Evolutionary conservation across 1,140 invertebrate species (phyloP).

Genomic region (Bombus turneri): DNA sequence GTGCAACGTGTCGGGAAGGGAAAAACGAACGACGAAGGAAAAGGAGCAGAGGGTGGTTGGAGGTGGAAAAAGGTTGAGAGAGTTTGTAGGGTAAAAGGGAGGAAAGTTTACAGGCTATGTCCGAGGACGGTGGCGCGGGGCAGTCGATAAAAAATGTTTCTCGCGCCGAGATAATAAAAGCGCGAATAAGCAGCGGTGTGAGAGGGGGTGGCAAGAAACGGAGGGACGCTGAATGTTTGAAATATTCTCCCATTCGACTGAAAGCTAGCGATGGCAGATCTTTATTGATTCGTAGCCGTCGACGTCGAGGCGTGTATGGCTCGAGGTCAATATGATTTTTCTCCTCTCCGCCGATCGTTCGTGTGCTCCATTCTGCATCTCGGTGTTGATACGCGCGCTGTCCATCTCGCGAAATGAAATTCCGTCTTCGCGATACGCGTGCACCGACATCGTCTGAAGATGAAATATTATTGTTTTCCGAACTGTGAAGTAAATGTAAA

Average conservation of each 20-base stretch:
- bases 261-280: slow-evolving; percentile 76
- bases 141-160: slow-evolving; percentile 76
- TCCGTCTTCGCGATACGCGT: not conserved
- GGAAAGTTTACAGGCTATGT: slow-evolving; percentile 71
- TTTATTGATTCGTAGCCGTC: slow-evolving; percentile 79
- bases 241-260: slow-evolving; percentile 74
- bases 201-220: slow-evolving; percentile 25
- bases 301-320: slow-evolving; percentile 68
- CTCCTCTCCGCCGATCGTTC: slow-evolving; percentile 38
- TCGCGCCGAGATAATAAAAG: slow-evolving; percentile 68
- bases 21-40: slow-evolving; percentile 24
- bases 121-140: slow-evolving; percentile 53
- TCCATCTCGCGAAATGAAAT: slow-evolving; percentile 39
- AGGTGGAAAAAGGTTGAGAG: not conserved
- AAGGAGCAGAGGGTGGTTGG: not conserved
- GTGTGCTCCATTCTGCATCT: slow-evolving; percentile 23
- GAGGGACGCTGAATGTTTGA: slow-evolving; percentile 73
- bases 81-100: slow-evolving; percentile 50
- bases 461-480: slow-evolving; percentile 17
- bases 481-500: not conserved
- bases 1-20: slow-evolving; percentile 41
- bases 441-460: not conserved
- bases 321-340: slow-evolving; percentile 77
- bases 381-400: not conserved
- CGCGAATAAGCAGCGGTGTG: slow-evolving; percentile 59